A percentile compares a stretch with the other conserved stretches of the same genome.
Conservation (phyloP, 2,113 vertebrate genomes). For the Ctenomys sociabilis region DNA sequence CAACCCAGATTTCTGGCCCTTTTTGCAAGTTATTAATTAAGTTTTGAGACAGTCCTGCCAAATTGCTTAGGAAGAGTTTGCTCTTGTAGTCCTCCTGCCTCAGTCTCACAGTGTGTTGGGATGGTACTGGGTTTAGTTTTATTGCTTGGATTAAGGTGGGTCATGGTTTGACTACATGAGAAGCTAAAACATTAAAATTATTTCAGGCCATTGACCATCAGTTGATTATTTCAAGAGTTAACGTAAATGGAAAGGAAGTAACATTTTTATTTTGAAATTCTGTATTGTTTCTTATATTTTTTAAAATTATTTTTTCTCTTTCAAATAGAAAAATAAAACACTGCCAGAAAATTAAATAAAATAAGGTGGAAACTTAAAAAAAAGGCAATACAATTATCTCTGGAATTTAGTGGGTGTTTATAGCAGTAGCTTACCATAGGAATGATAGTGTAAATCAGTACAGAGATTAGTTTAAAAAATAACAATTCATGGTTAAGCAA, state of each 20-base stretch:
- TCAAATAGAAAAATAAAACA: too few relatives aligned
- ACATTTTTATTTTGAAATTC: constrained; percentile 15
- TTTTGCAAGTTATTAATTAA: background rate
- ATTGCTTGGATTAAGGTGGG: background rate
- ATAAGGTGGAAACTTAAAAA: too few relatives aligned
- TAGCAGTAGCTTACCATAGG: background rate
- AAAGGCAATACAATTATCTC: constrained; percentile 31
- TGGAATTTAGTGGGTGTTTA: background rate
- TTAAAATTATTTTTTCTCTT: too few relatives aligned
- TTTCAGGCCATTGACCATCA: background rate
- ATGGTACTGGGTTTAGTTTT: background rate
- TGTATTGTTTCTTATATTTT: too few relatives aligned
- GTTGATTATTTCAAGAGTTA: constrained; percentile 5
- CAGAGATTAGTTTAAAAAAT: constrained; percentile 40
- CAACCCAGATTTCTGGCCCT: background rate
- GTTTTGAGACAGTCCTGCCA: background rate
- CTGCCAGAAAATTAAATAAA: too few relatives aligned
- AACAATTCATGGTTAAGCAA: too few relatives aligned
- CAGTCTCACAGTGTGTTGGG: background rate
- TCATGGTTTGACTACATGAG: background rate
- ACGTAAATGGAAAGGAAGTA: constrained; percentile 22
- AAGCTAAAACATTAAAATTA: background rate
- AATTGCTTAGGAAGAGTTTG: background rate
- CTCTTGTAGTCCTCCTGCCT: background rate
- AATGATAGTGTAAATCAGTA: background rate